Evolutionary conservation across 1,140 invertebrate species (phyloP).

Genomic region (Eumeta japonica): DNA sequence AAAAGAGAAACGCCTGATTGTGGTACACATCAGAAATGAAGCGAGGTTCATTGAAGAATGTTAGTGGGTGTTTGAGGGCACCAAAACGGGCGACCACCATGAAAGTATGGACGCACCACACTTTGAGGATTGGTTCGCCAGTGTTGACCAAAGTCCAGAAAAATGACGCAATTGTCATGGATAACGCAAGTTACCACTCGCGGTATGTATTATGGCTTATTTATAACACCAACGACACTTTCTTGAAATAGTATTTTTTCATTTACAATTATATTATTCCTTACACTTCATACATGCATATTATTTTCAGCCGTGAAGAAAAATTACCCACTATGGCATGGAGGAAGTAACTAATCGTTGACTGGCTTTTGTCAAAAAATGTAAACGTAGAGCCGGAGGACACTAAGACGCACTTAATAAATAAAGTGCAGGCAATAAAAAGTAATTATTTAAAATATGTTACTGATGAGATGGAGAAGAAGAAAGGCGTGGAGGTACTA

Average conservation of each 20-base stretch:
- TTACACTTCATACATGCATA: too few relatives aligned
- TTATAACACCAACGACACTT: too few relatives aligned
- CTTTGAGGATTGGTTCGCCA: conserved; percentile 6
- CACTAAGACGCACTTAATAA: conserved; percentile 5
- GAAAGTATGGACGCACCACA: conserved; percentile 1
- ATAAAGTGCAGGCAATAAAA: conserved; percentile 5
- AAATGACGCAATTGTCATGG: conserved; percentile 7
- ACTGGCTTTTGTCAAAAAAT: conserved; percentile 6
- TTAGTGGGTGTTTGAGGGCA: conserved; percentile 7
- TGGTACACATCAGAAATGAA: conserved; percentile 15
- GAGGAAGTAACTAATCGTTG: conserved; percentile 5
- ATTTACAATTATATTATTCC: too few relatives aligned
- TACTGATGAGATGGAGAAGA: conserved; percentile 8
- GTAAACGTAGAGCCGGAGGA: not conserved
- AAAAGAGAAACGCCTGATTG: conserved; percentile 17
- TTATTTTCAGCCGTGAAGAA: too few relatives aligned
- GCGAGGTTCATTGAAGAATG: conserved; percentile 8
- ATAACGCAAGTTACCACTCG: conserved; percentile 11
- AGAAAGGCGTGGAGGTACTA: conserved; percentile 13
- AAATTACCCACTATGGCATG: not conserved
- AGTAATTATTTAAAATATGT: conserved; percentile 8
- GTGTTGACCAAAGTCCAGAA: conserved; percentile 4
- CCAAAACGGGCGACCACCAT: conserved; percentile 7
- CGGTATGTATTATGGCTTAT: too few relatives aligned
- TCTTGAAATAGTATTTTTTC: too few relatives aligned